Conservation (phyloP, 2,797 vertebrate species). For the Leptodactylus fallax region DNA sequence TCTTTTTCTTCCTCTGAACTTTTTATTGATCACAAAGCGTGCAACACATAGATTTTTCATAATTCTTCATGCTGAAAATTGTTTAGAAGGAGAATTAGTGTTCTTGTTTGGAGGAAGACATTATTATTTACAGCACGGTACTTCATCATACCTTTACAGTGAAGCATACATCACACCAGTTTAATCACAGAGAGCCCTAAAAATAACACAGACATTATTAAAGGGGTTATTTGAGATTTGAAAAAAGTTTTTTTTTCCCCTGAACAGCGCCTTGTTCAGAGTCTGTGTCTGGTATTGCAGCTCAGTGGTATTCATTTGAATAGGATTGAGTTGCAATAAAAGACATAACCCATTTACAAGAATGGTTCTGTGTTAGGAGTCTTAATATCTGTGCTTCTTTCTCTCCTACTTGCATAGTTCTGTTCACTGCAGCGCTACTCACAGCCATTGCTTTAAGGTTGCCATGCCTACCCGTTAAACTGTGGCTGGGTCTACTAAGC, state of each 20-base stretch:
- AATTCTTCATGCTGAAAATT: neutral
- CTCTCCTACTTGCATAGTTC: too few relatives aligned
- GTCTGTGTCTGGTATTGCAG: neutral
- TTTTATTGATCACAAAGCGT: conserved; percentile 15
- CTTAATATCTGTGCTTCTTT: too few relatives aligned
- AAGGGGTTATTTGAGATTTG: neutral
- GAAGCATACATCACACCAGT: neutral
- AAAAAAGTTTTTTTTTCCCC: neutral
- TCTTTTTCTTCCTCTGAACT: conserved; percentile 6
- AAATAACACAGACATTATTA: neutral
- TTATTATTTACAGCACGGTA: neutral
- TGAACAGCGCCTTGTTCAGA: neutral
- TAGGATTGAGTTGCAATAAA: too few relatives aligned
- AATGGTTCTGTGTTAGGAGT: too few relatives aligned
- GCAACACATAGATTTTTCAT: neutral
- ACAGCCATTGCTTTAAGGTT: too few relatives aligned
- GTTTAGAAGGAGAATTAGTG: neutral
- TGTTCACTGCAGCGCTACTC: too few relatives aligned
- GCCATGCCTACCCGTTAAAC: too few relatives aligned
- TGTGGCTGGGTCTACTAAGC: too few relatives aligned
- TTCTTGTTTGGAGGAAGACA: neutral
- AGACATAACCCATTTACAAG: too few relatives aligned
- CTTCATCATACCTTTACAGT: neutral
- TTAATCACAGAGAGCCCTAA: neutral
- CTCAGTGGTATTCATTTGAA: neutral